Evolutionary conservation across 2,888 invertebrate genomes (phyloP), one percentile per base, ranked within the genome.

Genomic region (Pammene fasciana): DNA sequence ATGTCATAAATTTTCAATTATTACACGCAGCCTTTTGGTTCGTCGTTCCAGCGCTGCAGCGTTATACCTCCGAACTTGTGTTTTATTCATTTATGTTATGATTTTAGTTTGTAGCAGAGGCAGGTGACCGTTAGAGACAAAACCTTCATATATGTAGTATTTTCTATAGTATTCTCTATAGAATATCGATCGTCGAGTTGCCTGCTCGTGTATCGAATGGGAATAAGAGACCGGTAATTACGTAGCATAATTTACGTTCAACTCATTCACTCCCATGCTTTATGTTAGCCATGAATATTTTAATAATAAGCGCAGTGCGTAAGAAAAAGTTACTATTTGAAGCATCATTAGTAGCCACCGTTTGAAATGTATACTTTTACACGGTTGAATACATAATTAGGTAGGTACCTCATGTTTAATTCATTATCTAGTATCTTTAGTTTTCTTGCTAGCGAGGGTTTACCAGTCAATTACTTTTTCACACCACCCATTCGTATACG

Each of bases 171-270:
- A n/a, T n/a, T n/a, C n/a, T n/a, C n/a, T n/a, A n/a, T n/a, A n/a
- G n/a, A n/a, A n/a, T n/a, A n/a, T n/a, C n/a, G n/a, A n/a, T n/a
- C 7, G 0, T 38, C 38, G 38, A 38, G 8, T 38, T 7, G 9
- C 38, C 7, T 7, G 38, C 38, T 38, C 9, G 38, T 7, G 9
- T 38, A 9, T 9, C 8, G 9, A 38, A 54, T 54, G 34, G 34
- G 52, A 84, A 85, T 86, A 85, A 85, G 83, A 78, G 75, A 74
- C 74, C 72, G 68, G 80, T 87, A 85, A 88, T 88, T 83, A 85
- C 79, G 73, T 8, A 16, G 7, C 38, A 7, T 38, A 38, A 38
- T 38, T 38, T 6, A 38, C 38, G 38, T 74, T 74, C 76, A 74
- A 76, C 81, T 82, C 82, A 82, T 84, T 80, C 82, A 80, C 79